Evolutionary conservation across 2,888 invertebrate genomes (phyloP).

Genomic region (Drosophila melanosoma): DNA sequence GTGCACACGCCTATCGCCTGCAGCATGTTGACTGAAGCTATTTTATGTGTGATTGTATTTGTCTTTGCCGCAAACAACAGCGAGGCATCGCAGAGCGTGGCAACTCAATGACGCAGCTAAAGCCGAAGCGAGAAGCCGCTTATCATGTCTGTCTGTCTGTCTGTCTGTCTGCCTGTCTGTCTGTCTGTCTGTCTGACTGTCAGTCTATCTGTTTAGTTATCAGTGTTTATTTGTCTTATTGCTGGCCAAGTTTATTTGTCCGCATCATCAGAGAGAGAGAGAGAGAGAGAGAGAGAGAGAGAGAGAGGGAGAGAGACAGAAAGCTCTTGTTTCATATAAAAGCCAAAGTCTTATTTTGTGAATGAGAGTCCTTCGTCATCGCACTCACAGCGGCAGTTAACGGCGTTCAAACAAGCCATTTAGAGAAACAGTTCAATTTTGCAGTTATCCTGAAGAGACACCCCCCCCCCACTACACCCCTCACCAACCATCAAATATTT

Average conservation of each 20-base stretch:
- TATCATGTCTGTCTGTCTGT: conserved; percentile 34
- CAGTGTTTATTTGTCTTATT: conserved; percentile 43
- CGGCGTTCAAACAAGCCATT: conserved; percentile 46
- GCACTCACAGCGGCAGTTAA: conserved; percentile 30
- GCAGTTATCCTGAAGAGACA: conserved; percentile 6
- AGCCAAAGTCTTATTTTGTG: conserved; percentile 54
- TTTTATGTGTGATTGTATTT: conserved; percentile 65
- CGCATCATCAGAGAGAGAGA: conserved; percentile 12
- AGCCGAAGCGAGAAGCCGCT: conserved; percentile 33
- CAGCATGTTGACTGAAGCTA: conserved; percentile 49
- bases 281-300: not conserved
- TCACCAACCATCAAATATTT: not conserved
- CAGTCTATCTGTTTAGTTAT: conserved; percentile 12
- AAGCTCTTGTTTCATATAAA: conserved; percentile 25
- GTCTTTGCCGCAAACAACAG: conserved; percentile 61
- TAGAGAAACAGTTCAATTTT: conserved; percentile 26
- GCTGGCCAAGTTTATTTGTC: conserved; percentile 56
- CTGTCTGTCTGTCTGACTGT: conserved; percentile 3
- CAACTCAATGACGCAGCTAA: conserved; percentile 5
- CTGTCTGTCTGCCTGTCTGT: not conserved
- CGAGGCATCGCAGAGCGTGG: not conserved
- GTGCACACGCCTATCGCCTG: conserved; percentile 12
- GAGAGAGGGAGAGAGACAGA: not conserved
- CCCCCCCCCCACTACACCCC: not conserved
- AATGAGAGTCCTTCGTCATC: not conserved